phyloP scores from a whole-genome alignment of 35 echinoderm and acorn worm species.

The Apostichopus californicus region DNA sequence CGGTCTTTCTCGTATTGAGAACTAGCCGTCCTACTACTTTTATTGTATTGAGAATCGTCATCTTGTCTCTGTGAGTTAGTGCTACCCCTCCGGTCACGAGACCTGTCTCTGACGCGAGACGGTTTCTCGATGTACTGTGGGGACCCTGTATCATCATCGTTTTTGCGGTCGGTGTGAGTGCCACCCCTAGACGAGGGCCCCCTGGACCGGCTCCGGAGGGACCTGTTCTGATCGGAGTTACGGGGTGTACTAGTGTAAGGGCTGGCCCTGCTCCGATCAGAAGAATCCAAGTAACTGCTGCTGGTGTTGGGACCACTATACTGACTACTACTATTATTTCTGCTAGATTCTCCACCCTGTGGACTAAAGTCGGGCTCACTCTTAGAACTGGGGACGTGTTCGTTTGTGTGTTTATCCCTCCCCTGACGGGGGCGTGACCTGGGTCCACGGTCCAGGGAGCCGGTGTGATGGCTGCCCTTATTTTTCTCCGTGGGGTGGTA shows the following conservation, averaged over 20 bases:
- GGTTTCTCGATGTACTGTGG: neutral
- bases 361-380: conserved; percentile 40
- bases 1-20: neutral
- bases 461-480: neutral
- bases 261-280: neutral
- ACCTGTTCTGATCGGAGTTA: conserved; percentile 7
- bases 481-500: neutral
- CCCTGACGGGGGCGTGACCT: neutral
- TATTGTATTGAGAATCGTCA: neutral
- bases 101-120: neutral
- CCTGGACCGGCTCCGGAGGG: neutral
- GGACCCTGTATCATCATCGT: neutral
- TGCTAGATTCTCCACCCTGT: neutral
- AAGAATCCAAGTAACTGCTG: conserved; percentile 15
- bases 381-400: conserved; percentile 6
- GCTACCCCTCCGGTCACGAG: conserved; percentile 13
- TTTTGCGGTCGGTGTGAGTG: neutral
- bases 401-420: neutral
- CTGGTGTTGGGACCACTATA: neutral
- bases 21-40: neutral
- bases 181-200: neutral
- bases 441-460: conserved; percentile 17
- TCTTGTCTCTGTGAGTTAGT: conserved; percentile 12
- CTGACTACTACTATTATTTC: conserved; percentile 10
- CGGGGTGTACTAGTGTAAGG: conserved; percentile 13